Conservation (phyloP, 2,113 vertebrate species). For the Petrocephalus microphthalmus region DNA sequence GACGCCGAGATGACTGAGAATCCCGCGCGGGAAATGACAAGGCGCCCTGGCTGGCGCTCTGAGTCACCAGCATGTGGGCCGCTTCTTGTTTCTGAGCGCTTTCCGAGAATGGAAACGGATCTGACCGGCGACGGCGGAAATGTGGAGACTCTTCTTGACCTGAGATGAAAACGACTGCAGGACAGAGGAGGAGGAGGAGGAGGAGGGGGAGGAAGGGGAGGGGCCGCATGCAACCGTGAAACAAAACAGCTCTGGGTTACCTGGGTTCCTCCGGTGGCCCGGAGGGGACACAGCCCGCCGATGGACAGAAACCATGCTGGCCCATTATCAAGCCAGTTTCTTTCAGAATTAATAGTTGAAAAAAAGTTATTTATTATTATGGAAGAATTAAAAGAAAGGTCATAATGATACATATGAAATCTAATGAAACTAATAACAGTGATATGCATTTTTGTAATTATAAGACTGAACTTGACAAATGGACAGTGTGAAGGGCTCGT, state of each 20-base stretch:
- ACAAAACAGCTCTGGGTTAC: not conserved
- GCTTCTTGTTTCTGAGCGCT: not conserved
- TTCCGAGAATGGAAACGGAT: not conserved
- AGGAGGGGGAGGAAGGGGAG: no score
- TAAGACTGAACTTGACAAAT: no score
- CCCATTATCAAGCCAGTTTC: not conserved
- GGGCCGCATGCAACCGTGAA: not conserved
- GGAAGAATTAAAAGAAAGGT: no score
- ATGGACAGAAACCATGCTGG: not conserved
- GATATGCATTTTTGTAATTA: no score
- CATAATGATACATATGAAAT: no score
- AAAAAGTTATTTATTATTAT: not conserved
- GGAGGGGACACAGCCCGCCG: no score
- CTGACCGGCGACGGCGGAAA: not conserved
- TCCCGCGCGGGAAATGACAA: not conserved
- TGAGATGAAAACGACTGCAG: not conserved
- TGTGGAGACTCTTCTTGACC: not conserved
- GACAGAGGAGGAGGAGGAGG: not conserved
- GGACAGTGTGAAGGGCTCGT: no score
- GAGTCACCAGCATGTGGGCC: not conserved
- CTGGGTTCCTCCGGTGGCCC: not conserved
- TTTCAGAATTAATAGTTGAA: not conserved
- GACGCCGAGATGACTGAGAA: not conserved
- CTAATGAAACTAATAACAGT: no score
- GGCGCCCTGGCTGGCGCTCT: not conserved